These are phyloP conservation scores for Cavia aperea DNA, from an alignment of 2,113 vertebrate species.

Conservation along the genomic window DNA sequence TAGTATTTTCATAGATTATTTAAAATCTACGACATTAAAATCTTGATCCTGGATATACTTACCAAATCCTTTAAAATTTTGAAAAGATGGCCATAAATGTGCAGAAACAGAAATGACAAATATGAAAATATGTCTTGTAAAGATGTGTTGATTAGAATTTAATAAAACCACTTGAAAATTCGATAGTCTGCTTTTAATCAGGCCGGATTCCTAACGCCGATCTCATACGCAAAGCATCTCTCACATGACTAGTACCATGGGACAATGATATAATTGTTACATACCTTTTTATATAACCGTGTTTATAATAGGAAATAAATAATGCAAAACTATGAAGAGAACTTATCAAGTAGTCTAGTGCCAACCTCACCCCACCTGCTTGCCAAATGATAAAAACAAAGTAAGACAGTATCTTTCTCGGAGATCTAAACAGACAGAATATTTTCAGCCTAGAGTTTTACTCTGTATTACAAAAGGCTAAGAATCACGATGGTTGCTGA, in stretches of 20 bases:
- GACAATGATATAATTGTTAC: background rate
- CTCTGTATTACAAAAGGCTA: background rate
- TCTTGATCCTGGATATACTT: background rate
- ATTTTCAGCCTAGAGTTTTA: background rate
- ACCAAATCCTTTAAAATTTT: constrained; percentile 13
- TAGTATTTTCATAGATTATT: background rate
- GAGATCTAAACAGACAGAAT: background rate
- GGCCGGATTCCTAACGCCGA: background rate
- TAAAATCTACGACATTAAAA: background rate
- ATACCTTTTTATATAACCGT: constrained; percentile 50
- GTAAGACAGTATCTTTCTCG: background rate
- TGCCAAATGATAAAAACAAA: constrained; percentile 28
- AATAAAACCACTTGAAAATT: background rate
- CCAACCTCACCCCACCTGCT: background rate
- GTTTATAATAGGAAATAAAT: constrained; percentile 54
- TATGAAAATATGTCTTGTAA: background rate
- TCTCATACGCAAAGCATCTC: background rate
- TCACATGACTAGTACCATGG: constrained; percentile 43
- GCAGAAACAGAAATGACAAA: constrained; percentile 2
- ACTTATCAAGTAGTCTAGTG: background rate
- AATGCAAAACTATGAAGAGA: background rate
- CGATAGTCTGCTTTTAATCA: background rate
- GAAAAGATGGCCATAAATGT: background rate
- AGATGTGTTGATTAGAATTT: background rate
- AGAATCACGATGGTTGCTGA: background rate